Percentiles rank a stretch among this genome's conserved stretches.
Evolutionary conservation across 2,113 vertebrate species (phyloP).

Genomic region (Psophia crepitans): DNA sequence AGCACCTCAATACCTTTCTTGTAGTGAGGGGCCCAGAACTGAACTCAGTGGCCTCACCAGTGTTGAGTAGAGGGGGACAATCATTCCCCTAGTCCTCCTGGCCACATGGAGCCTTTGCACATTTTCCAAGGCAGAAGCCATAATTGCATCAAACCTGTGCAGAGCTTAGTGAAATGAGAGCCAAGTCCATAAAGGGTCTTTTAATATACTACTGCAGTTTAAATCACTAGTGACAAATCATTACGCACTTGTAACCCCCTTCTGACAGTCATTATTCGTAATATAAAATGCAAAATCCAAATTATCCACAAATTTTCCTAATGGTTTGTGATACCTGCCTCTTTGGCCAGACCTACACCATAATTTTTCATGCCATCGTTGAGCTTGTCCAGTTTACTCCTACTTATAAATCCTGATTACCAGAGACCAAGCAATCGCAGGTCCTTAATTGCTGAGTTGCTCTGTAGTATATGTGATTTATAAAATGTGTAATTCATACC

Average conservation of each 20-base stretch:
- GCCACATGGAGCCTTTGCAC: not conserved
- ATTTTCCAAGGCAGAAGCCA: not conserved
- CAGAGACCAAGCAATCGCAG: not conserved
- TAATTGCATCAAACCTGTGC: not conserved
- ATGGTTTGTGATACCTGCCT: not conserved
- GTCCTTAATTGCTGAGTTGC: not conserved
- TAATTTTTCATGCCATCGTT: not conserved
- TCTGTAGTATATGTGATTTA: not conserved
- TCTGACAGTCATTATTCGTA: not conserved
- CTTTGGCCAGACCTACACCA: not conserved
- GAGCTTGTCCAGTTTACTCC: not conserved
- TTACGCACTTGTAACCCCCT: not conserved
- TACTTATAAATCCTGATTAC: not conserved
- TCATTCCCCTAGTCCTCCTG: no score
- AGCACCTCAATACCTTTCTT: no score
- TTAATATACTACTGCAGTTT: not conserved
- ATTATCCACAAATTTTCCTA: not conserved
- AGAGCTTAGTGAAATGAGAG: not conserved
- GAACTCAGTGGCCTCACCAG: no score
- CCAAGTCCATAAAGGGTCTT: not conserved
- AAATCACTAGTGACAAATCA: not conserved
- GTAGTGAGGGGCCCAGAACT: no score
- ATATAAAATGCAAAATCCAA: not conserved
- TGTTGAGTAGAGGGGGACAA: no score
- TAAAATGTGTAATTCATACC: constrained; percentile 74